These are phyloP conservation scores for Trissolcus brochymenae DNA, from an alignment of 2,888 invertebrate species.

Conservation along the genomic window DNA sequence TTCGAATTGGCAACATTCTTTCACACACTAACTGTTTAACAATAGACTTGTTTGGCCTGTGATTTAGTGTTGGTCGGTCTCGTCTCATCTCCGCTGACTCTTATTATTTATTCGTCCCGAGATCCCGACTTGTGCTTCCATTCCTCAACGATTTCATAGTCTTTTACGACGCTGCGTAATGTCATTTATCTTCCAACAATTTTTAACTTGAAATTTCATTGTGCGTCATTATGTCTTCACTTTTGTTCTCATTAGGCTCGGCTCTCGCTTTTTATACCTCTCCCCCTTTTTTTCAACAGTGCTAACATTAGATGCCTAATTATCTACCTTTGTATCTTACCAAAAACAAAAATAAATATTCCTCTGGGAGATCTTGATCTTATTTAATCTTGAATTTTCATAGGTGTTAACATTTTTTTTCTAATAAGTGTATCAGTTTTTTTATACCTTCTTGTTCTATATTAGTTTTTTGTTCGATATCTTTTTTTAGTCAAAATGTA, in stretches of 20 bases:
- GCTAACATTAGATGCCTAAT: no score
- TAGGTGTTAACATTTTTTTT: no score
- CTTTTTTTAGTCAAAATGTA: constrained; percentile 10
- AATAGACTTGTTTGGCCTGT: constrained; percentile 74
- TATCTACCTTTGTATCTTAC: background rate
- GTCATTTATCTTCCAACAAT: constrained; percentile 66
- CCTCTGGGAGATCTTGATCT: no score
- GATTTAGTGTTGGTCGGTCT: constrained; percentile 67
- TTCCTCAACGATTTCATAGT: constrained; percentile 19
- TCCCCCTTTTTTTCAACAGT: background rate
- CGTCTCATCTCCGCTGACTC: constrained; percentile 61
- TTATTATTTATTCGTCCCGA: constrained; percentile 55
- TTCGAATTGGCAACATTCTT: constrained; percentile 73
- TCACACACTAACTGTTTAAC: constrained; percentile 74
- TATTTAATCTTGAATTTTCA: no score
- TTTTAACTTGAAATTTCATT: constrained; percentile 59
- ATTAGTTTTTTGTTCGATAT: background rate
- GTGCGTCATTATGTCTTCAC: constrained; percentile 44
- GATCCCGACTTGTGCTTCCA: constrained; percentile 42
- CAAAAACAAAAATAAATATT: background rate
- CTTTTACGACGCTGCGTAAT: constrained; percentile 38
- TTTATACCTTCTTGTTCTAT: background rate
- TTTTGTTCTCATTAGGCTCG: constrained; percentile 34
- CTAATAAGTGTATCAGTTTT: no score
- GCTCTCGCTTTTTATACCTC: constrained; percentile 4